Evolutionary conservation across 2,113 vertebrate species (phyloP), one percentile per base, ranked within the genome.

Genomic region (Chlorodrepanis virens): DNA sequence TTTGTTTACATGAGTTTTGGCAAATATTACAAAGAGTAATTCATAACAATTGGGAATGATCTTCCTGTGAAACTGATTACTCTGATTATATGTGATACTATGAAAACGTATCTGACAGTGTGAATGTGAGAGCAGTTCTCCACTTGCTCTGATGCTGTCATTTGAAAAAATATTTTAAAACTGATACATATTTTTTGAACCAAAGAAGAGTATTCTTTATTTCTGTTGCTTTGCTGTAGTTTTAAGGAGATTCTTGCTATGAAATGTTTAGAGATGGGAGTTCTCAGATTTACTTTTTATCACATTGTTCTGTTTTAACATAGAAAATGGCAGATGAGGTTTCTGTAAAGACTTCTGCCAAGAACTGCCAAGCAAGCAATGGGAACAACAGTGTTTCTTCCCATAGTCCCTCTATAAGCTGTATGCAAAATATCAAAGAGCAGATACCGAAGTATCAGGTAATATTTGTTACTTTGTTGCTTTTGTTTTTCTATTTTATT

Each of bases 361-460:
- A 95, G 85, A 97, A 61, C 87, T 97, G 96, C 61, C 98, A 97
- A 63, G 91, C 95, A 61, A 96, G 70, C 39, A 97, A 45, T 76
- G 96, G 89, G 24, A 95, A 69, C 82, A 97, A 40, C 53, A 49
- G 6, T 60, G 63, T 91, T 90, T 98, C 97, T 65, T 88, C 94
- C 37, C 94, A 94, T 15, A 64, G 83, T 64, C 76, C 97, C 16
- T 93, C 96, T 10, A 12, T 93, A 24, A 94, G 65, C 28, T 96
- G 85, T 37, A 69, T 91, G 21, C 95, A 94, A 6, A 93, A 82
- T 10, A 29, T 94, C 14, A 98, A 95, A 92, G 98, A 98, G 40
- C 97, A 98, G 45, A 93, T 98, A 76, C 98, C 98, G 2, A 98
- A 98, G 82, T 98, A 98, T 94, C 98, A 98, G 98, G 98, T 98